A percentile compares a stretch with the other conserved stretches of the same genome.
These are phyloP conservation scores for Oryzaephilus surinamensis DNA, from an alignment of 1,140 invertebrate genomes.

Conservation along the genomic window DNA sequence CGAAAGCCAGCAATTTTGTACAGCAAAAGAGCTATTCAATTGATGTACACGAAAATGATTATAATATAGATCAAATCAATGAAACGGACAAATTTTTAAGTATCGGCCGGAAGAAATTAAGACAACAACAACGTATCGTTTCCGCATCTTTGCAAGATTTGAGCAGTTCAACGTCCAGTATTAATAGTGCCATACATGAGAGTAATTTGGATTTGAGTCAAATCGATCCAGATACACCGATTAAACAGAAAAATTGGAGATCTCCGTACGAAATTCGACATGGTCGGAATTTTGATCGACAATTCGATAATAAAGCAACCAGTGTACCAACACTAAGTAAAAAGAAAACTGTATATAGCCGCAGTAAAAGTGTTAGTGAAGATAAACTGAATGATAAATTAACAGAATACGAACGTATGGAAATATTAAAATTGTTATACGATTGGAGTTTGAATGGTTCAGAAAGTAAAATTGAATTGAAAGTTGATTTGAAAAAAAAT, in stretches of 20 bases:
- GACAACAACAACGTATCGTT: slow-evolving; percentile 16
- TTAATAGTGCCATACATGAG: slow-evolving; percentile 32
- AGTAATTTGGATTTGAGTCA: slow-evolving; percentile 33
- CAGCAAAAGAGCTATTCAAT: slow-evolving; percentile 30
- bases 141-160: slow-evolving; percentile 32
- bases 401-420: slow-evolving; percentile 39
- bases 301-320: slow-evolving; percentile 39
- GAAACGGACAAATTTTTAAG: slow-evolving; percentile 27
- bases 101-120: slow-evolving; percentile 19
- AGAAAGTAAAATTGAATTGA: slow-evolving; percentile 18
- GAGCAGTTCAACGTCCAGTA: slow-evolving; percentile 34
- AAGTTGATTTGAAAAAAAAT: too few relatives aligned
- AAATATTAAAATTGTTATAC: slow-evolving; percentile 43
- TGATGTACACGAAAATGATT: slow-evolving; percentile 21
- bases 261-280: slow-evolving; percentile 44
- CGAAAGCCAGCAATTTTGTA: slow-evolving; percentile 21
- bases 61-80: slow-evolving; percentile 19
- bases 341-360: slow-evolving; percentile 8
- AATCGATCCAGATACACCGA: slow-evolving; percentile 30
- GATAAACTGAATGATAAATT: slow-evolving; percentile 31
- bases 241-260: slow-evolving; percentile 40
- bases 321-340: slow-evolving; percentile 21
- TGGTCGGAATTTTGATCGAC: slow-evolving; percentile 42
- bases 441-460: slow-evolving; percentile 39
- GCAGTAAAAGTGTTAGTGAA: slow-evolving; percentile 27